phyloP scores from a whole-genome alignment of 2,888 invertebrate species.

The Diaphora mendica region DNA sequence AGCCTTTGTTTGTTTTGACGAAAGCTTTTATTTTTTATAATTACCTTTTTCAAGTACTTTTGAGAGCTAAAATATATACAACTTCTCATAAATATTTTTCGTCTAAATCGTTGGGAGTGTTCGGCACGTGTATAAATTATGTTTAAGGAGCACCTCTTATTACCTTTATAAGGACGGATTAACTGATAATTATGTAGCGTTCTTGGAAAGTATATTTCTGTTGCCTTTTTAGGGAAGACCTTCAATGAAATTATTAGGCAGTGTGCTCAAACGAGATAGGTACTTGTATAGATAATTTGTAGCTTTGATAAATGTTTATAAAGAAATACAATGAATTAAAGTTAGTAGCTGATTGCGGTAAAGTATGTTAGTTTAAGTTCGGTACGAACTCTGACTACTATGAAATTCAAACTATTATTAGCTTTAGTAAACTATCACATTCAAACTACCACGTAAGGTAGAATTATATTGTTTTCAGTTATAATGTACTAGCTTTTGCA shows the following conservation, averaged over 20 bases:
- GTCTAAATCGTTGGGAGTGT: constrained; percentile 30
- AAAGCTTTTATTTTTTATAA: constrained; percentile 60
- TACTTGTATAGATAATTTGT: neutral
- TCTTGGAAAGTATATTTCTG: constrained; percentile 14
- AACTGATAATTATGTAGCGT: constrained; percentile 23
- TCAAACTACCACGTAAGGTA: too few relatives aligned
- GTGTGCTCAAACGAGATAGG: neutral
- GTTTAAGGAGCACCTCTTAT: constrained; percentile 31
- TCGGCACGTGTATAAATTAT: constrained; percentile 18
- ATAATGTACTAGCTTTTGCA: neutral
- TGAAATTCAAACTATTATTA: neutral
- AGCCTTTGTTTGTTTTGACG: constrained; percentile 75
- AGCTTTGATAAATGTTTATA: neutral
- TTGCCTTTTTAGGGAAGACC: constrained; percentile 7
- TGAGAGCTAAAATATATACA: constrained; percentile 6
- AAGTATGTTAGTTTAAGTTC: neutral
- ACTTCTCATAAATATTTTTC: constrained; percentile 37
- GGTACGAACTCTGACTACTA: neutral
- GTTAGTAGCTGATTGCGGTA: neutral
- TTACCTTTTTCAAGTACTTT: constrained; percentile 42
- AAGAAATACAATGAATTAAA: neutral
- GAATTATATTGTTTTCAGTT: neutral
- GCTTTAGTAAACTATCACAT: neutral
- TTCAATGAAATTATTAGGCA: constrained; percentile 2
- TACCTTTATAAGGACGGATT: constrained; percentile 31